These are phyloP conservation scores for Teleopsis dalmanni DNA, from an alignment of 1,140 invertebrate species.

Conservation along the genomic window DNA sequence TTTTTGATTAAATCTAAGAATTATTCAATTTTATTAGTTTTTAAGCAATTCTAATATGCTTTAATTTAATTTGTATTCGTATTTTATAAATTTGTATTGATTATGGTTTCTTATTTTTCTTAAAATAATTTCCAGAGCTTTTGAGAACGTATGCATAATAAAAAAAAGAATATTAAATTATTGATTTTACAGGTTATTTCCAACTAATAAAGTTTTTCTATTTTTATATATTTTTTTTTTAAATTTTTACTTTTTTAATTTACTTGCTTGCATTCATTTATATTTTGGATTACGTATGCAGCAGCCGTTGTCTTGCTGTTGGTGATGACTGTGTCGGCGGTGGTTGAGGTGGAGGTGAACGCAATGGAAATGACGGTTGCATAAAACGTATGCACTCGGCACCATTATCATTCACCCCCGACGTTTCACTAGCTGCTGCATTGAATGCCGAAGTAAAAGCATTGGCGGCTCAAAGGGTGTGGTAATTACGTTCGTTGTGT, in stretches of 20 bases:
- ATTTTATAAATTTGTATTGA: no score
- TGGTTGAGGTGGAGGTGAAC: constrained; percentile 16
- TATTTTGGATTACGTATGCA: constrained; percentile 30
- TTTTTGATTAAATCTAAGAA: no score
- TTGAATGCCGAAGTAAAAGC: constrained; percentile 40
- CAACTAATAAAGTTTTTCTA: no score
- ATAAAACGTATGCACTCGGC: constrained; percentile 40
- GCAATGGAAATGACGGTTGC: constrained; percentile 37
- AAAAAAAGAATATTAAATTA: constrained; percentile 6
- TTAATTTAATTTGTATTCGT: no score
- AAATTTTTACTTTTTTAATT: background rate
- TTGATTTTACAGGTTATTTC: background rate
- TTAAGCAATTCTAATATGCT: no score
- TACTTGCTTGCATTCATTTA: background rate
- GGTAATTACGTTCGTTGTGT: constrained; percentile 71
- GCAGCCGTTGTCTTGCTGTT: constrained; percentile 31
- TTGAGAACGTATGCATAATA: no score
- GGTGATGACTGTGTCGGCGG: constrained; percentile 25
- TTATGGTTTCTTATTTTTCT: no score
- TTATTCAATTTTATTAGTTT: no score
- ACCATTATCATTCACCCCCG: constrained; percentile 20
- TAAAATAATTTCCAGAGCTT: no score
- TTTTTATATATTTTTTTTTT: no score
- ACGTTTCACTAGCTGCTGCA: constrained; percentile 30
- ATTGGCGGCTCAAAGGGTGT: constrained; percentile 61